Evolutionary conservation across 92 coral and sea anemone genomes (phyloP).

Genomic region (Porites evermanni): DNA sequence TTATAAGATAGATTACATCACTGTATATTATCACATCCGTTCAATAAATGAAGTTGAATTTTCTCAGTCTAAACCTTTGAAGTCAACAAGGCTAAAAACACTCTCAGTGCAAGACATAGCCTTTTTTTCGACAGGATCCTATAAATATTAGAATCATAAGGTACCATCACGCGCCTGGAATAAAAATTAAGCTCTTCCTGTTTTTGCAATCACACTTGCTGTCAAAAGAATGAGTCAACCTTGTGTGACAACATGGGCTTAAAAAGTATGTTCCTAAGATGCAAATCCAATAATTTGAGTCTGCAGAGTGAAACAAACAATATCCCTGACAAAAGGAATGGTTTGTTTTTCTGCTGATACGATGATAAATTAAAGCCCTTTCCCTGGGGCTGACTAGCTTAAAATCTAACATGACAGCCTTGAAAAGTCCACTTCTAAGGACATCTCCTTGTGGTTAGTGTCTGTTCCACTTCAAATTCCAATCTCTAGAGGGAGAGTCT

Average conservation of each 20-base stretch:
- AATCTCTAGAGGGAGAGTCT: slow-evolving; percentile 1
- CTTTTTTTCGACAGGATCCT: not conserved
- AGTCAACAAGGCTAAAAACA: not conserved
- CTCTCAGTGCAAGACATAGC: not conserved
- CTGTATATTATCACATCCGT: not conserved
- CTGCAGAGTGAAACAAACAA: not conserved
- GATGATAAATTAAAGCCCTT: slow-evolving; percentile 11
- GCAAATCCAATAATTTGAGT: not conserved
- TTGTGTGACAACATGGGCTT: not conserved
- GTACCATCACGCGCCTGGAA: too few species aligned
- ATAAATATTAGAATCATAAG: too few species aligned
- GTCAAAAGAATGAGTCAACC: not conserved
- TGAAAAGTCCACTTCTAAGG: slow-evolving; percentile 9
- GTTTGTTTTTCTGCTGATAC: not conserved
- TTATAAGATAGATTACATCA: not conserved
- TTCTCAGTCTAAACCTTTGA: not conserved
- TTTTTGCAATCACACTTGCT: not conserved
- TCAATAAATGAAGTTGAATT: not conserved
- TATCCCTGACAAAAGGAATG: not conserved
- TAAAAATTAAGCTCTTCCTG: too few species aligned
- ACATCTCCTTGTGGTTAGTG: not conserved
- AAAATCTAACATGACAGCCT: slow-evolving; percentile 19
- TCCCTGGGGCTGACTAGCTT: not conserved
- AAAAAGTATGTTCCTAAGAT: not conserved
- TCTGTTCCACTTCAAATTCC: slow-evolving; percentile 4